Base-by-base conservation (phyloP, 1,140 invertebrate genomes). In the Papilio polytes region DNA sequence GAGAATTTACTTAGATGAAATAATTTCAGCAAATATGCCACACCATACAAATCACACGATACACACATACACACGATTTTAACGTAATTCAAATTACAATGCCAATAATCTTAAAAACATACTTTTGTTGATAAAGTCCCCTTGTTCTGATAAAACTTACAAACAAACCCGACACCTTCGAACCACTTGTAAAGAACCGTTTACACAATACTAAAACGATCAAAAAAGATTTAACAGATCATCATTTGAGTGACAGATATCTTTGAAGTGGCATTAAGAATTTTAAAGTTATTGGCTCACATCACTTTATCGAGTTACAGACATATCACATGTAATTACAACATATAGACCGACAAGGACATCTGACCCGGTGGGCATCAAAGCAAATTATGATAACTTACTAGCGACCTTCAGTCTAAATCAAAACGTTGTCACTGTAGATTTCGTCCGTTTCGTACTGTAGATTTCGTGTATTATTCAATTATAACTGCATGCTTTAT, bases 1-100 rank as follows among this genome's bases (percentile, higher is more conserved):
- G 90, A 85, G 56, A 77, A 81, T 41, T 77, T 80, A 80, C 22
- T 66, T 80, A 79, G 77, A 85, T 77, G 78, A 85, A 82, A 78
- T 77, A 83, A 82, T 84, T 82, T 80, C 56, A 78, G 46, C 66
- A 82, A 81, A 86, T n/a, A 77, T 56, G 22, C 72, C 74, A 80
- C 66, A 80, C 80, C 81, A 85, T 70, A 86, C 26, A 78, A 72
- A 18, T 80, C 78, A 80, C 66, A 80, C 80, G 80, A 85, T 53
- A 80, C 82, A 80, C 78, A 83, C 80, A 81, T 53, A 80, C 78
- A 78, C 80, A 80, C 63, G 74, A 48, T 36, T 59, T 72, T 53
- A 80, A 72, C 81, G 53, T 46, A 76, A 48, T 74, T 46, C 15
- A 74, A 44, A 74, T 74, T 44, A 12, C 41, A 15, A 48, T 31